Percentiles rank a stretch among this genome's conserved stretches.
phyloP scores from a whole-genome alignment of 2,113 vertebrate genomes.

The Pterophyllum scalare region DNA sequence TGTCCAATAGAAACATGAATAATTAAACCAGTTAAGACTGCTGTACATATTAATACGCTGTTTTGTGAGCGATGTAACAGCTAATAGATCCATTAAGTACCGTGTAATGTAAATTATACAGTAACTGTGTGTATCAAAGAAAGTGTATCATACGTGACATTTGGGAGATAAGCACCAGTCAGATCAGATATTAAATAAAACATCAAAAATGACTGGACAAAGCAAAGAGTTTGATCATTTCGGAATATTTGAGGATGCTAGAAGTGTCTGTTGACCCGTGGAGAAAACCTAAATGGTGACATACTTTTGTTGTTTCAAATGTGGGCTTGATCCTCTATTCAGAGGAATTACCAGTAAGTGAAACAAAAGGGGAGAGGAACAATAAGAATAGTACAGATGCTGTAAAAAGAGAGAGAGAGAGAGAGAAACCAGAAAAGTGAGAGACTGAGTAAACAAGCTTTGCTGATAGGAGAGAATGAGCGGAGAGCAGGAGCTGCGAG shows the following conservation, averaged over 20 bases:
- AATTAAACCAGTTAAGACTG: background rate
- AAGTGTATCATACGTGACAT: no score
- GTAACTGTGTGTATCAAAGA: no score
- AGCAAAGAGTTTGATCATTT: background rate
- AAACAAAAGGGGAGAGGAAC: background rate
- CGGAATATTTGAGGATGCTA: background rate
- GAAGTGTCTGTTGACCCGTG: background rate
- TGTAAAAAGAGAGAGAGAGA: background rate
- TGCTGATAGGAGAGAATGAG: background rate
- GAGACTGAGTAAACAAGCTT: slow-evolving; percentile 25
- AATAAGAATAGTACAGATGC: background rate
- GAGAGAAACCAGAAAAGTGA: background rate
- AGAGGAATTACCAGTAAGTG: background rate
- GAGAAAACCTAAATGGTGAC: background rate
- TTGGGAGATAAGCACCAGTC: no score
- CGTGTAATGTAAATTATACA: no score
- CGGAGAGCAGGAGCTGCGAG: slow-evolving; percentile 29
- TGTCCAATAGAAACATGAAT: slow-evolving; percentile 18
- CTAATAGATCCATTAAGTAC: no score
- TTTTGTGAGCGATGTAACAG: no score
- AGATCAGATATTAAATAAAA: no score
- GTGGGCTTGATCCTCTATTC: background rate
- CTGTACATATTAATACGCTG: background rate
- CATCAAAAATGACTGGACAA: no score
- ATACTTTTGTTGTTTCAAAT: background rate